A percentile compares a stretch with the other conserved stretches of the same genome.
Conservation (phyloP, 1,140 invertebrate genomes). For the Drosophila quadrilineata region DNA sequence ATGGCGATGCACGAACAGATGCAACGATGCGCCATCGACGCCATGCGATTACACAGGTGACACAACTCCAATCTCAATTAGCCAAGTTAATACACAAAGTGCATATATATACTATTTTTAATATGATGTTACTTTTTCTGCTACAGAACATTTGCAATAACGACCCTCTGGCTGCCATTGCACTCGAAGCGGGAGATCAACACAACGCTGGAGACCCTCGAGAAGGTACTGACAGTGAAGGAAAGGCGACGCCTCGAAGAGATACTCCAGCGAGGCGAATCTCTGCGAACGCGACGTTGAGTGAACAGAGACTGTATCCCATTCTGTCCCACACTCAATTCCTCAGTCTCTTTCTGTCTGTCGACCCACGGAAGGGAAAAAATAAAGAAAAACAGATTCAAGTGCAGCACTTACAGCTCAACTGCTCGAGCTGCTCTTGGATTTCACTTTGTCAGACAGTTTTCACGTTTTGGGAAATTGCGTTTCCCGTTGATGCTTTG, state of each 20-base stretch:
- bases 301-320: background rate
- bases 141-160: constrained; percentile 73
- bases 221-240: constrained; percentile 69
- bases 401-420: constrained; percentile 15
- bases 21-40: constrained; percentile 77
- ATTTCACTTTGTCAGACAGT: constrained; percentile 50
- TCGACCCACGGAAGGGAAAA: too few species aligned
- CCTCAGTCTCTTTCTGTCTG: too few species aligned
- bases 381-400: constrained; percentile 12
- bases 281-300: constrained; percentile 47
- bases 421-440: constrained; percentile 40
- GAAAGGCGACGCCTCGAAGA: constrained; percentile 78
- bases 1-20: constrained; percentile 75
- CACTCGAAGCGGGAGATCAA: constrained; percentile 78
- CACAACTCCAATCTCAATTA: constrained; percentile 23
- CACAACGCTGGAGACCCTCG: constrained; percentile 72
- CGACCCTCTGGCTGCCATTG: constrained; percentile 73
- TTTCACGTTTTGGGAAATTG: constrained; percentile 22
- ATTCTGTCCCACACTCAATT: background rate
- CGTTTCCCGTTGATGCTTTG: constrained; percentile 42
- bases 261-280: constrained; percentile 69
- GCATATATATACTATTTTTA: constrained; percentile 7
- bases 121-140: background rate
- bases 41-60: constrained; percentile 78
- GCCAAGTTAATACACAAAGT: too few species aligned